Evolutionary conservation across 2,888 invertebrate genomes (phyloP).

Genomic region (Cataglyphis altisquamis): DNA sequence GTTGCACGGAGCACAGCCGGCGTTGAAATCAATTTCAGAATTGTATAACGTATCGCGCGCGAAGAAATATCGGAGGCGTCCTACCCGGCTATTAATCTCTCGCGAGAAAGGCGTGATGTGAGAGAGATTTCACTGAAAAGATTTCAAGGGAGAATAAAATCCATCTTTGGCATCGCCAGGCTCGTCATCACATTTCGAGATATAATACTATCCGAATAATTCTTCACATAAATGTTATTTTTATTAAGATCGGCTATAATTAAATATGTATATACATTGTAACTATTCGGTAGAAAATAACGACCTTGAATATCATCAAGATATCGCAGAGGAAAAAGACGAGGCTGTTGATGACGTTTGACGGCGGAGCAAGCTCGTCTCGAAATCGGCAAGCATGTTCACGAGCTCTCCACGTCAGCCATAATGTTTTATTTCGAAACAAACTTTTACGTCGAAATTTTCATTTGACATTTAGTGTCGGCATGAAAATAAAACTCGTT

Average conservation of each 20-base stretch:
- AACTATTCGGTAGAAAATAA: background rate
- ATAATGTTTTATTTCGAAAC: conserved; percentile 56
- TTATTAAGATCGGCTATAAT: background rate
- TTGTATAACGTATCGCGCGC: conserved; percentile 26
- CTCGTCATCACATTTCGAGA: background rate
- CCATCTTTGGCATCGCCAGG: background rate
- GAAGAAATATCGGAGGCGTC: conserved; percentile 52
- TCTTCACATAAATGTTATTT: background rate
- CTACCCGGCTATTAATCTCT: conserved; percentile 51
- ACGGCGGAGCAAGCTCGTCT: conserved; percentile 24
- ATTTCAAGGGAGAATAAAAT: conserved; percentile 22
- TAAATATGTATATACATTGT: background rate
- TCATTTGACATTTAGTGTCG: conserved; percentile 57
- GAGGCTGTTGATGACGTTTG: conserved; percentile 20
- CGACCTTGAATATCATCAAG: background rate
- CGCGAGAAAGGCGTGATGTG: background rate
- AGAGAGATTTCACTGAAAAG: conserved; percentile 20
- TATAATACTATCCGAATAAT: background rate
- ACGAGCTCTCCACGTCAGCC: conserved; percentile 54
- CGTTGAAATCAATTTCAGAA: conserved; percentile 63
- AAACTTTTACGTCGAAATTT: conserved; percentile 51
- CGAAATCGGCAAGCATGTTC: conserved; percentile 45
- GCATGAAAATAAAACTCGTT: conserved; percentile 52
- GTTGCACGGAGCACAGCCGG: background rate
- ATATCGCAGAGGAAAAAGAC: conserved; percentile 8